These are phyloP conservation scores for Spheniscus mendiculus DNA, from an alignment of 2,113 vertebrate species.

Conservation along the genomic window DNA sequence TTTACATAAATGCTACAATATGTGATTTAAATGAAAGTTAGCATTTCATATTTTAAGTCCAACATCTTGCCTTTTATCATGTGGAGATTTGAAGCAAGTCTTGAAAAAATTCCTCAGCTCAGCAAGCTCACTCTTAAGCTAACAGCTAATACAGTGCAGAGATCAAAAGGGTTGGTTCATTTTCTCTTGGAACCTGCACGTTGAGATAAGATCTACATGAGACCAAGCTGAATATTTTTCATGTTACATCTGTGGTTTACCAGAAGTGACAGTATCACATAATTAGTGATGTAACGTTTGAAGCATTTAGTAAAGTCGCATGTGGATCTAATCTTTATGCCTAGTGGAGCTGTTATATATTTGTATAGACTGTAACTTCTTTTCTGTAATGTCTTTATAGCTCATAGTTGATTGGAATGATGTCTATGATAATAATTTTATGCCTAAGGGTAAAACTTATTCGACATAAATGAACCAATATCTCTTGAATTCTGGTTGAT, in stretches of 20 bases:
- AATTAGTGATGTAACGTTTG: constrained; percentile 62
- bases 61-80: constrained; percentile 49
- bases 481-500: not conserved
- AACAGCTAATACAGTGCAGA: constrained; percentile 48
- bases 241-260: constrained; percentile 60
- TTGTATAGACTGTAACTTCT: constrained; percentile 26
- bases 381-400: constrained; percentile 30
- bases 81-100: constrained; percentile 51
- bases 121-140: constrained; percentile 49
- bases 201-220: constrained; percentile 59
- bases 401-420: not conserved
- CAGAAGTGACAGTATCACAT: constrained; percentile 60
- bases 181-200: constrained; percentile 48
- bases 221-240: constrained; percentile 61
- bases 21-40: constrained; percentile 53
- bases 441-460: not conserved
- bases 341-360: constrained; percentile 33
- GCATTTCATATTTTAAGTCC: constrained; percentile 28
- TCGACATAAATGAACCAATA: not conserved
- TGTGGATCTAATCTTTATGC: constrained; percentile 58
- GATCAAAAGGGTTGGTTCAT: constrained; percentile 57
- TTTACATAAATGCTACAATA: constrained; percentile 58
- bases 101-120: constrained; percentile 52
- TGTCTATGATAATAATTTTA: not conserved
- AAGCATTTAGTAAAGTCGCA: constrained; percentile 45